Evolutionary conservation across 1,140 invertebrate species (phyloP), one percentile per base, ranked within the genome.

Genomic region (Rhyzopertha dominica): DNA sequence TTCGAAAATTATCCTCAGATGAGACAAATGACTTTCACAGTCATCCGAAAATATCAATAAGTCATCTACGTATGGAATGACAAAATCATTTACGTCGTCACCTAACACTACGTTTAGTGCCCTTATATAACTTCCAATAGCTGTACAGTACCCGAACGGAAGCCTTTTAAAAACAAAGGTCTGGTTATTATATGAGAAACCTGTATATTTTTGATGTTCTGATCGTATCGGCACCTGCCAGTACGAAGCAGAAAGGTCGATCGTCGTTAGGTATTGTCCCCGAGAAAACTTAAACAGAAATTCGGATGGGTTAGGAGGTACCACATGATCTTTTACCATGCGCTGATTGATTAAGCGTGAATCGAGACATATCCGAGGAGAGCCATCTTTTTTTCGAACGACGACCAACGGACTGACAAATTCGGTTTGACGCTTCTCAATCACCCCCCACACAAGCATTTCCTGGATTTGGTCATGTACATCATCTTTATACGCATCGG

Each of bases 361-460:
- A 30, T 41, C 38, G 13, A 41, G 7, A 34, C 38, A 41, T 1
- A 41, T 18, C 18, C 38, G 16, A 1, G 22, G 23, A 13, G 19
- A 12, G 10, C n/a, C 13, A 41, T 41, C 38, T 34, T 41, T 41
- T 30, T 41, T 41, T 41, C 18, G 26, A 9, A 41, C 38, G n/a
- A 41, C 38, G n/a, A 41, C 28, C 18, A 41, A 0, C 22, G 38
- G 26, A 31, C 24, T 32, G 7, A 36, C 14, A 30, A 16, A 41
- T 34, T 41, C 38, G n/a, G 38, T 41, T 37, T 26, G 26, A 16
- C 13, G 14, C 12, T 13, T 16, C 13, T 8, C 10, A 41, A 41
- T 41, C 12, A 41, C 25, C 10, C 20, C 37, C 20, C 19, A 39
- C 7, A 9, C n/a, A 30, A 35, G 0, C 37, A 31, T 39, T 30